Evolutionary conservation across 1,140 invertebrate genomes (phyloP).

Genomic region (Brachionus rubens): DNA sequence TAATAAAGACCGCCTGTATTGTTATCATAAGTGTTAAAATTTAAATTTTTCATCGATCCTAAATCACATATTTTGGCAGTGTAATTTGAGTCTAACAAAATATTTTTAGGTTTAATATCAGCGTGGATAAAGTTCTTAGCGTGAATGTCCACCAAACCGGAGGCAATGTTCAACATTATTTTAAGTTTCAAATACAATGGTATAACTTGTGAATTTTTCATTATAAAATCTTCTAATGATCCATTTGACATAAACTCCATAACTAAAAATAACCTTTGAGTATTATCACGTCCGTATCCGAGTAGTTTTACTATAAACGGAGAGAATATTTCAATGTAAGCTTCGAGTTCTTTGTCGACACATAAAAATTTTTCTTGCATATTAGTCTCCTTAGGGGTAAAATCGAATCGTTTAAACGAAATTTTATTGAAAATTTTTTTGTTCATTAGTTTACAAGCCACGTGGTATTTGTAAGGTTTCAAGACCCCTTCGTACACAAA

Average conservation of each 20-base stretch:
- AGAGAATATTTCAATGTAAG: conserved; percentile 25
- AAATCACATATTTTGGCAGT: conserved; percentile 28
- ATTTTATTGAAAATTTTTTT: conserved; percentile 1
- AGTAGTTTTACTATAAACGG: not conserved
- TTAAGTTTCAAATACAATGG: not conserved
- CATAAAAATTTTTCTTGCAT: not conserved
- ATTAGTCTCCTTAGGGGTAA: not conserved
- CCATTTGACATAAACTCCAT: conserved; percentile 24
- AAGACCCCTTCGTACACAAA: not conserved
- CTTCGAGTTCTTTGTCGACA: not conserved
- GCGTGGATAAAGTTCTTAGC: conserved; percentile 16
- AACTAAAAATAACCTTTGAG: not conserved
- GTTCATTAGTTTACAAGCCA: conserved; percentile 32
- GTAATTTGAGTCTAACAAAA: not conserved
- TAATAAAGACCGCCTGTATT: not conserved
- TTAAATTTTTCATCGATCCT: not conserved
- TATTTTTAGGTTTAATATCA: conserved; percentile 18
- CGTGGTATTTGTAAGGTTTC: not conserved
- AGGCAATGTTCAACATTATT: conserved; percentile 14
- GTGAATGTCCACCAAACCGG: conserved; percentile 4
- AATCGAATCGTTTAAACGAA: not conserved
- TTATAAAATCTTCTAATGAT: conserved; percentile 13
- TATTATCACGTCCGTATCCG: not conserved
- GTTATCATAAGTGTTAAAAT: not conserved
- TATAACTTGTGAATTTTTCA: not conserved